Percentiles rank a stretch among this genome's conserved stretches.
Conservation (phyloP, 2,113 vertebrate species). For the Paratilapia polleni region DNA sequence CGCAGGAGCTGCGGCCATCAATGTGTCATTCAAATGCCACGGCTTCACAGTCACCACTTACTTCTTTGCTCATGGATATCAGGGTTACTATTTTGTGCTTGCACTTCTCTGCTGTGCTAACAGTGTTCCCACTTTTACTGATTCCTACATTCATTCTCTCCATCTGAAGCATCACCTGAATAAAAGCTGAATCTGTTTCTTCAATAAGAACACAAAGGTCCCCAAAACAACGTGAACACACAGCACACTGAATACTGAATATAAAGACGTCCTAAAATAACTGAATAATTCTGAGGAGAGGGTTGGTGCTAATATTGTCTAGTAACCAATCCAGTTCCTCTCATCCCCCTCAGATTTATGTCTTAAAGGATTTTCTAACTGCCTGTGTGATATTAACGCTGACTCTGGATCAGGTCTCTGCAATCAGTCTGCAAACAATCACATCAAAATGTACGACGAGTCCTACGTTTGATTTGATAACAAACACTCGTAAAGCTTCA, state of each 20-base stretch:
- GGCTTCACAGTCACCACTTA: conserved; percentile 73
- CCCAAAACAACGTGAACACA: not conserved
- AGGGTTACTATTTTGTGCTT: conserved; percentile 62
- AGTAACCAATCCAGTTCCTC: not conserved
- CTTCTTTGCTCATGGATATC: conserved; percentile 66
- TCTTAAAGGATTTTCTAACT: not conserved
- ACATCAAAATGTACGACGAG: conserved; percentile 1
- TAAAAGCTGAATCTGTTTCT: not conserved
- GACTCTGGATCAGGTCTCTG: conserved; percentile 13
- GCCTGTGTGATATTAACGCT: not conserved
- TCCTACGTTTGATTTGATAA: not conserved
- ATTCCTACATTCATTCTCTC: not conserved
- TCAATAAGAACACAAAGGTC: not conserved
- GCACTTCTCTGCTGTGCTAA: conserved; percentile 32
- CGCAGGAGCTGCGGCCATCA: conserved; percentile 72
- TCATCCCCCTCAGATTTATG: not conserved
- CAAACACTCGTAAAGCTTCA: conserved; percentile 1
- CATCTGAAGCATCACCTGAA: not conserved
- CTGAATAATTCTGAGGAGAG: not conserved
- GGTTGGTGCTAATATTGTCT: not conserved
- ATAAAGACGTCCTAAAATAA: too few relatives aligned
- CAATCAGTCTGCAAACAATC: conserved; percentile 13
- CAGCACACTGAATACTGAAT: too few relatives aligned
- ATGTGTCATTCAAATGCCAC: conserved; percentile 80
- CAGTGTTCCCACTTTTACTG: conserved; percentile 13